Evolutionary conservation across 2,113 vertebrate genomes (phyloP), one percentile per base, ranked within the genome.

Genomic region (Nothocercus julius): DNA sequence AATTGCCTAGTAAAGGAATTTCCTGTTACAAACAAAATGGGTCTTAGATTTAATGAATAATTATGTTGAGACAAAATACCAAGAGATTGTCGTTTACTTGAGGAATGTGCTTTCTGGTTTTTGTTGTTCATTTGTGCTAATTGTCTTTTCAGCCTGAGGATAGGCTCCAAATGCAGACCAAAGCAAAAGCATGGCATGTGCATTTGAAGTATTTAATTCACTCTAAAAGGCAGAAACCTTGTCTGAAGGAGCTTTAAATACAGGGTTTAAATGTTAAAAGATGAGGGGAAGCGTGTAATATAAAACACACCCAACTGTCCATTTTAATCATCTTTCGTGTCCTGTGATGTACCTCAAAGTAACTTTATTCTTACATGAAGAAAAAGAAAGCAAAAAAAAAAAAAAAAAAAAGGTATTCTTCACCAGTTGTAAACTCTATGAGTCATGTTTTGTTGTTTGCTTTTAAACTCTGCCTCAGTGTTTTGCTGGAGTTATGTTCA

Each of bases 171-270:
- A 91, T 53, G 51, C 44, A 86, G 85, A n/a, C 40, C 25, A 47
- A 40, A 85, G 49, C 15, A 91, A 68, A 85, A 89, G 40, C 32
- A 58, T 61, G 74, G 27, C 66, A 77, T 87, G 22, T 87, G 69
- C 22, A 73, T 86, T 93, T 81, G 72, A 94, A 78, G 51, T 82
- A 69, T 89, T 51, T 95, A 74, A 92, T 88, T 86, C 47, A 68
- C 27, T 93, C 54, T 89, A 81, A 96, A 87, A 92, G 49, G 74
- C 56, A 94, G 63, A 86, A 81, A 32, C 8, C 9, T 59, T 83
- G 68, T 70, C 77, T 95, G 49, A 87, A 87, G 72, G 54, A 95
- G 56, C 93, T 54, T 96, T 93, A 96, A 96, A 95, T 96, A 90
- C 96, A 20, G 19, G 95, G 91, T 16, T 76, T 67, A 34, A 54